Conservation (phyloP, 2,113 vertebrate genomes). For the Limanda limanda region DNA sequence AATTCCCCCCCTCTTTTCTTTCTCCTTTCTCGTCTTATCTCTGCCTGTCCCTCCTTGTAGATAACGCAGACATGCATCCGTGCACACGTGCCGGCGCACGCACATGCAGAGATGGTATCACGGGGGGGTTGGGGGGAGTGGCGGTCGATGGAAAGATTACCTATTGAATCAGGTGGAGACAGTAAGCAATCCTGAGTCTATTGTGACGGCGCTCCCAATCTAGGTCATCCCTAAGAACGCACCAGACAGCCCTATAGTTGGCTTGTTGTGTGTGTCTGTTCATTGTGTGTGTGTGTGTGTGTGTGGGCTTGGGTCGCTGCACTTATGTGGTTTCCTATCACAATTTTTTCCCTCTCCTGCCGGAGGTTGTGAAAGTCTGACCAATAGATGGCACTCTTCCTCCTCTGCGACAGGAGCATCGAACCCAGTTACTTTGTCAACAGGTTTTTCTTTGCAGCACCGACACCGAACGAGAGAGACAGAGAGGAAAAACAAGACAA, state of each 20-base stretch:
- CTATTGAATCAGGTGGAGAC: slow-evolving; percentile 74
- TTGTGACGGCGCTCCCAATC: slow-evolving; percentile 66
- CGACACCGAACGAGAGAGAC: slow-evolving; percentile 22
- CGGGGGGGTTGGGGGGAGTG: not conserved
- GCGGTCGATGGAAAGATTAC: slow-evolving; percentile 76
- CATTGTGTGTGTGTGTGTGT: slow-evolving; percentile 35
- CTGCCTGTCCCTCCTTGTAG: slow-evolving; percentile 60
- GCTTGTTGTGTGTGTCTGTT: slow-evolving; percentile 44
- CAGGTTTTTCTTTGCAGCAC: slow-evolving; percentile 70
- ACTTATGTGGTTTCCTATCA: slow-evolving; percentile 12
- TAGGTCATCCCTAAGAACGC: slow-evolving; percentile 68
- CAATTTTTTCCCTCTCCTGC: not conserved
- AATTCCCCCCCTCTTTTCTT: slow-evolving; percentile 52
- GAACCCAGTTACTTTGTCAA: slow-evolving; percentile 56
- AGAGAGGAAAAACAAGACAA: slow-evolving; percentile 45
- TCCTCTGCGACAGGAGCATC: slow-evolving; percentile 41
- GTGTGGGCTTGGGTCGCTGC: slow-evolving; percentile 25
- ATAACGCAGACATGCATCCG: slow-evolving; percentile 59
- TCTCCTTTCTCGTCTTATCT: slow-evolving; percentile 67
- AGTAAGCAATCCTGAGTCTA: slow-evolving; percentile 69
- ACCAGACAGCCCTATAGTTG: slow-evolving; percentile 47
- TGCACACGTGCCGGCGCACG: slow-evolving; percentile 38
- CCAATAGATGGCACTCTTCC: slow-evolving; percentile 78
- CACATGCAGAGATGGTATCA: slow-evolving; percentile 69
- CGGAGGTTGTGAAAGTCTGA: slow-evolving; percentile 1